phyloP scores from a whole-genome alignment of 2,113 vertebrate genomes.

The Rhinopomastus cyanomelas region DNA sequence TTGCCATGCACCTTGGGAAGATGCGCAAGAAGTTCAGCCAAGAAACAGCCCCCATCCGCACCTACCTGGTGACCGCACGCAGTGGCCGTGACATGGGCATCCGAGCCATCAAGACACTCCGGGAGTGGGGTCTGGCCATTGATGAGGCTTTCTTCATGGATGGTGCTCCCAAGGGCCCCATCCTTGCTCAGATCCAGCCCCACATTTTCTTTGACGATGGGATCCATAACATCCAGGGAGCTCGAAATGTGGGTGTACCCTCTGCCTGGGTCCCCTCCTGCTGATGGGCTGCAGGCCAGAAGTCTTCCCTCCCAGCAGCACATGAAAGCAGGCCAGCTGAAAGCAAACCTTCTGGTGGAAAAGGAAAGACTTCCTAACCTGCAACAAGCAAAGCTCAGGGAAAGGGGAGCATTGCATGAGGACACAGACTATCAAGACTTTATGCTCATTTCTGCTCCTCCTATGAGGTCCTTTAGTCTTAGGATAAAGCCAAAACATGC shows the following conservation, averaged over 20 bases:
- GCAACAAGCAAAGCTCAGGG: neutral
- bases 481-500: neutral
- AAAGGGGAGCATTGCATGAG: neutral
- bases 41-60: constrained; percentile 67
- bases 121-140: constrained; percentile 69
- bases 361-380: neutral
- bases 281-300: neutral
- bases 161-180: constrained; percentile 70
- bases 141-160: constrained; percentile 77
- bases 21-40: constrained; percentile 69
- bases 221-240: constrained; percentile 59
- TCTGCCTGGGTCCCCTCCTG: constrained; percentile 65
- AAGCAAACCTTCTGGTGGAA: neutral
- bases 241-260: constrained; percentile 48
- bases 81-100: constrained; percentile 67
- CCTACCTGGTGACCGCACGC: constrained; percentile 66
- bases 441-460: neutral
- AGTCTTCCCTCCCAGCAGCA: neutral
- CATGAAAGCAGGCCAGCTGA: neutral
- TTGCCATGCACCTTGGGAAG: constrained; percentile 73
- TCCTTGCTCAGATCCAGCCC: constrained; percentile 72
- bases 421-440: neutral
- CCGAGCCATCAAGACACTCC: constrained; percentile 68
- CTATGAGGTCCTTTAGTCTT: neutral
- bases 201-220: constrained; percentile 74